These are phyloP conservation scores for Rhinoraja longicauda DNA, from an alignment of 2,797 vertebrate genomes.

Conservation along the genomic window DNA sequence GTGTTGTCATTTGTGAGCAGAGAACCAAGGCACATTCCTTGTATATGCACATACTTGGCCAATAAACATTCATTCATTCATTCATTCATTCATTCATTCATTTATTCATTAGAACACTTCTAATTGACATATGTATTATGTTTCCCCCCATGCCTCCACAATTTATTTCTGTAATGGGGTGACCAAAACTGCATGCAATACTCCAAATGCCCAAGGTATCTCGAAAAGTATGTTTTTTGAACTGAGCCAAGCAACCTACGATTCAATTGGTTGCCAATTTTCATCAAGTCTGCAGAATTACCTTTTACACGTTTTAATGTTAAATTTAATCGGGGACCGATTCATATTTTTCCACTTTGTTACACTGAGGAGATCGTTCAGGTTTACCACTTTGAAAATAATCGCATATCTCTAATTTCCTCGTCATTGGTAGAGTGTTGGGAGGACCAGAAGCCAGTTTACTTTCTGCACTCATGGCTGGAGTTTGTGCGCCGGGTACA, in stretches of 20 bases:
- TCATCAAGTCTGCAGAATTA: background rate
- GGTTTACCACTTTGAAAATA: background rate
- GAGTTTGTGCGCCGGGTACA: background rate
- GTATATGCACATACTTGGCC: too few relatives aligned
- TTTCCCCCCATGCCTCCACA: too few relatives aligned
- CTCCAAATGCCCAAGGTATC: too few relatives aligned
- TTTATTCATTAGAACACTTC: too few relatives aligned
- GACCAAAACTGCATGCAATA: too few relatives aligned
- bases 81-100: too few relatives aligned
- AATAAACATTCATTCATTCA: too few relatives aligned
- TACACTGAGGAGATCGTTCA: background rate
- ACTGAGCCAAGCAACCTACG: background rate
- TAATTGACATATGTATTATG: too few relatives aligned
- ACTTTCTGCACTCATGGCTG: background rate
- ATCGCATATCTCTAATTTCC: background rate
- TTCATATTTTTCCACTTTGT: background rate
- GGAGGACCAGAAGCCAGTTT: background rate
- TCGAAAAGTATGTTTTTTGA: background rate
- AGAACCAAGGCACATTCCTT: too few relatives aligned
- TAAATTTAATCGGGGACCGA: too few relatives aligned
- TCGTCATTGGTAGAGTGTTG: background rate
- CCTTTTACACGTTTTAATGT: background rate
- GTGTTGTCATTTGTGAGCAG: too few relatives aligned
- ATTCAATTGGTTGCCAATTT: background rate
- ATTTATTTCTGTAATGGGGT: too few relatives aligned